Evolutionary conservation across 2,888 invertebrate genomes (phyloP), one percentile per base, ranked within the genome.

Genomic region (Parnassius glacialis): DNA sequence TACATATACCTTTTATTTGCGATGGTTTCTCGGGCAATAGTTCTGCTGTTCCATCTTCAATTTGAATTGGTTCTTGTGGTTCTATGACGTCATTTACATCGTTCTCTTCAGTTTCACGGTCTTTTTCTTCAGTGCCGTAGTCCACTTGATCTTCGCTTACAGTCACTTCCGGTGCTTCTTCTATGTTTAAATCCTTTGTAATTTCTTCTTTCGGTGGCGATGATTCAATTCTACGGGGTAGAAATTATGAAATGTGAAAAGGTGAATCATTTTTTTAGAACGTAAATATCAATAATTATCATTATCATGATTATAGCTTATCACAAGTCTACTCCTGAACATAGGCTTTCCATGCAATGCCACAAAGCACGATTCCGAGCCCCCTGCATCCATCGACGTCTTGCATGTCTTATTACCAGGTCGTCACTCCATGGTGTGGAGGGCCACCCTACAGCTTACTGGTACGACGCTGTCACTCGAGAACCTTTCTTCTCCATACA

Each of bases 161-260:
- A 1, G 62, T 63, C 5, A 65, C 64, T 20, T 70, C 48, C 2
- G 45, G 10, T n/a, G 51, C 41, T 56, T 63, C 48, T 43, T 41
- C 67, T 62, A 68, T 55, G 3, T 67, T 70, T 20, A 70, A 68
- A 59, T 79, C 75, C 65, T 83, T 78, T 63, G 74, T 66, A 9
- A 73, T 69, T 10, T 81, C 83, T 13, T 83, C 85, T 73, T 84
- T 88, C 5, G 79, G 70, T n/a, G 81, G 76, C 3, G 81, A 81
- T 45, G 80, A 68, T 64, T 87, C 87, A 50, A 75, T 75, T 58
- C 85, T 87, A 63, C 20, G 20, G 20, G 20, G 2, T 20, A 2
- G 20, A 20, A 51, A 55, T 16, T 20, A 13, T 9, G 43, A 20
- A 43, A 42, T 9, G 34, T 34, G 34, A 34, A 34, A 25, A 34